phyloP scores from a whole-genome alignment of 2,797 vertebrate genomes.

The Nannoperca australis region DNA sequence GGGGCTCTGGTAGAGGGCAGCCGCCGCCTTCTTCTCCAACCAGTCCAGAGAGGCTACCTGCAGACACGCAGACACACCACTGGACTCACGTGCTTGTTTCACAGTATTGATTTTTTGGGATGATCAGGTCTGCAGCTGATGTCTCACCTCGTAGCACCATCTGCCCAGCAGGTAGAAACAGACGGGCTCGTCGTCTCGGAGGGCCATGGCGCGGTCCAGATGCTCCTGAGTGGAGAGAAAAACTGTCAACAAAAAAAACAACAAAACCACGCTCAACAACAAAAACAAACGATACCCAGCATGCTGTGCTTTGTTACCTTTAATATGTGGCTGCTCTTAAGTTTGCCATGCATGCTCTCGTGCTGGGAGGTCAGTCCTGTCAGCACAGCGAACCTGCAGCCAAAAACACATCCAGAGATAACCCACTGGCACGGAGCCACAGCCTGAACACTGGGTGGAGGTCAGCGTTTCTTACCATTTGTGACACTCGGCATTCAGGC shows the following conservation, averaged over 20 bases:
- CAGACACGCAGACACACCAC: conserved; percentile 28
- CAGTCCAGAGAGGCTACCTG: conserved; percentile 92
- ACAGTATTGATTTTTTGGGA: no score
- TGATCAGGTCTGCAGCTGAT: no score
- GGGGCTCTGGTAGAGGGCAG: conserved; percentile 88
- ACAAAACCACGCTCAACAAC: no score
- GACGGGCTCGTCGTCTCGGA: conserved; percentile 80
- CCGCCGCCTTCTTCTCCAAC: conserved; percentile 92
- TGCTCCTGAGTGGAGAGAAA: conserved; percentile 76
- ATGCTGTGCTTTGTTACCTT: conserved; percentile 74
- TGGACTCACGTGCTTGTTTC: no score
- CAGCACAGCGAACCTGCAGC: conserved; percentile 82
- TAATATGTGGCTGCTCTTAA: conserved; percentile 81
- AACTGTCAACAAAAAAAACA: not conserved
- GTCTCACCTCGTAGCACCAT: conserved; percentile 85
- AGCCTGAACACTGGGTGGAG: rapidly evolving
- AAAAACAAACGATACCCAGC: no score
- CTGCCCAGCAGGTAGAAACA: conserved; percentile 85
- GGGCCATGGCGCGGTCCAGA: conserved; percentile 78
- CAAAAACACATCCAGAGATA: not conserved
- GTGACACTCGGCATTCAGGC: conserved; percentile 89
- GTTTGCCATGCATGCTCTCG: conserved; percentile 83
- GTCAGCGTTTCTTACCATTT: conserved; percentile 87
- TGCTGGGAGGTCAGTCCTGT: conserved; percentile 65
- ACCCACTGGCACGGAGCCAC: not conserved